Percentiles rank a stretch among this genome's conserved stretches.
Evolutionary conservation across 2,113 vertebrate genomes (phyloP).

Genomic region (Nestor notabilis): DNA sequence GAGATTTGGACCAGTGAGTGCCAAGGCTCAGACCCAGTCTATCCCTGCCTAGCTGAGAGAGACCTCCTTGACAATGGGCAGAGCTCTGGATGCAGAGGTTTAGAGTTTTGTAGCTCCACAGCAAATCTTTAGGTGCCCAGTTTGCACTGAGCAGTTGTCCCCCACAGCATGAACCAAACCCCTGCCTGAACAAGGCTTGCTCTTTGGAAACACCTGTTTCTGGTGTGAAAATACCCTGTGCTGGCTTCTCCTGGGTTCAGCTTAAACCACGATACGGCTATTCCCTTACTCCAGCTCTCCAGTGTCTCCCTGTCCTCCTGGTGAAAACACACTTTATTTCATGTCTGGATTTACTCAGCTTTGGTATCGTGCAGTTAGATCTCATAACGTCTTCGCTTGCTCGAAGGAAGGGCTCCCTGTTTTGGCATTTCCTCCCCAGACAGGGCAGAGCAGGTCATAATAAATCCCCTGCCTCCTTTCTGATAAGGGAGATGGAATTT

Average conservation of each 20-base stretch:
- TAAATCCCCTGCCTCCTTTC: background rate
- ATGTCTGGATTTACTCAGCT: background rate
- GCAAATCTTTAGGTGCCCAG: background rate
- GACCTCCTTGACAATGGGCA: background rate
- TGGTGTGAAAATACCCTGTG: background rate
- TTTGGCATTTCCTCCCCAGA: background rate
- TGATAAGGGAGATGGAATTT: background rate
- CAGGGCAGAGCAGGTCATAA: background rate
- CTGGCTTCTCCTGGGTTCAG: background rate
- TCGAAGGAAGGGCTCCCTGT: background rate
- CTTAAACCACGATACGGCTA: background rate
- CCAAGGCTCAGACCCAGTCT: background rate
- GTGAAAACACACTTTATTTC: background rate
- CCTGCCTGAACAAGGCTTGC: background rate
- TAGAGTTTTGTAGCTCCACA: background rate
- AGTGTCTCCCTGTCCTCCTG: background rate
- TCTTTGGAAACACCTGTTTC: background rate
- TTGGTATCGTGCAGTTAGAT: background rate
- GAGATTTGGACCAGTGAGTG: background rate
- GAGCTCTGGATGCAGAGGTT: background rate
- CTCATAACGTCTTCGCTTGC: background rate
- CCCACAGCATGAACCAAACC: background rate
- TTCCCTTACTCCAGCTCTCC: background rate
- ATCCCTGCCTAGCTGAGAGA: background rate
- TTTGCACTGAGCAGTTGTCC: background rate